Conservation (phyloP, 2,888 invertebrate species). For the Thereva nobilitata region DNA sequence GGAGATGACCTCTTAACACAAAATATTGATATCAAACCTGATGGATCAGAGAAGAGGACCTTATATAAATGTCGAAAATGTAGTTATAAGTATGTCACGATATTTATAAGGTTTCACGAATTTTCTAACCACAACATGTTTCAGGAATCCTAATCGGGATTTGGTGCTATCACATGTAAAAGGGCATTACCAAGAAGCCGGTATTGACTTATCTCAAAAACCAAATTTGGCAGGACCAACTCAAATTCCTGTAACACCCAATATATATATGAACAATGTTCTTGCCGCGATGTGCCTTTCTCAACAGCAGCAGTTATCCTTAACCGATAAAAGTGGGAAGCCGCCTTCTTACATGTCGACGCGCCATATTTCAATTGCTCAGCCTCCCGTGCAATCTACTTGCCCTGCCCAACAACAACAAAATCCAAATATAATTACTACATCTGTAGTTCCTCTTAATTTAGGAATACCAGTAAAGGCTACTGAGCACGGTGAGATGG, state of each 20-base stretch:
- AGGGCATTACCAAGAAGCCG: constrained; percentile 62
- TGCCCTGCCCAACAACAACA: not conserved
- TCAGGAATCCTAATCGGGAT: constrained; percentile 67
- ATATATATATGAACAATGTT: constrained; percentile 55
- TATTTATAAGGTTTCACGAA: constrained; percentile 6
- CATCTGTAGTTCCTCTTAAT: constrained; percentile 7
- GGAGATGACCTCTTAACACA: constrained; percentile 61
- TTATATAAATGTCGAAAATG: constrained; percentile 91
- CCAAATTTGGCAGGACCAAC: constrained; percentile 45
- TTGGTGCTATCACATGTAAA: constrained; percentile 70
- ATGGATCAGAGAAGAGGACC: constrained; percentile 68
- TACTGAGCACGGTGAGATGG: constrained; percentile 58
- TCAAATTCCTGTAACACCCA: constrained; percentile 51
- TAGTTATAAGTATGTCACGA: constrained; percentile 72
- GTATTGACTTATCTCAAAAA: constrained; percentile 37
- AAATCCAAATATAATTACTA: not conserved
- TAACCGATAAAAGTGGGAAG: constrained; percentile 1
- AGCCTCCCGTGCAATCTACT: constrained; percentile 3
- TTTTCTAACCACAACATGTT: constrained; percentile 12
- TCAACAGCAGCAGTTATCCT: constrained; percentile 44
- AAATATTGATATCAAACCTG: constrained; percentile 52
- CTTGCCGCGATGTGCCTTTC: constrained; percentile 57
- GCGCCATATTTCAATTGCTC: not conserved
- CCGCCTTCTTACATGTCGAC: not conserved
- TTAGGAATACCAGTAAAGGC: constrained; percentile 21